Base-by-base conservation (phyloP, 53 echinoderm and acorn worm species). In the Echinometra lucunter region DNA sequence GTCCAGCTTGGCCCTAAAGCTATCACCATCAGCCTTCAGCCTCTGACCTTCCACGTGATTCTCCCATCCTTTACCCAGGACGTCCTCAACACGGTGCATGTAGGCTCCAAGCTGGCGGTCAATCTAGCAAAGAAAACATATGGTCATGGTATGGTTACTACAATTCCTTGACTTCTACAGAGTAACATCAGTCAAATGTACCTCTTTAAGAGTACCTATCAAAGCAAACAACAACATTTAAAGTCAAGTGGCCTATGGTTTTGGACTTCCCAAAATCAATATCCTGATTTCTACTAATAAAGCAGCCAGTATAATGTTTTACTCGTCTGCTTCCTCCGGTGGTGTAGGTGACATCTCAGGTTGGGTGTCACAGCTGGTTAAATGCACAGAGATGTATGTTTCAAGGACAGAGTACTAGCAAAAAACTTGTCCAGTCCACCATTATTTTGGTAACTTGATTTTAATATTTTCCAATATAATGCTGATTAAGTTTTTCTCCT, bases 61-160 rank as follows among this genome's bases (percentile, higher is more conserved):
- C 95, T 99, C 99, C 99, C 99, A 99, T 74, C 99, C 98, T 92
- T 99, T 99, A 70, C 99, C 99, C 17, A 99, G 96, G 49, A 99
- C 99, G 82, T 99, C 99, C 75, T 99, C 99, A 40, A 99, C 99
- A 88, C 99, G 96, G 88, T 98, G 97, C 99, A 99, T 99, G 99
- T 99, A 99, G 78, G 99, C 99, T 75, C 96, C 94, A 81, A 99
- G 91, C 91, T 99, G 99, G 32, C 99, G 98, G 82, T 99, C 99
- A 99, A 99, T 99, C 99, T 99, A 78, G 6, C 72, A 72, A 63
- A 63, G 11, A 70, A 78, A 18, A 63, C 63, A 63, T 21, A 0
- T 63, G 8, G 5, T 63, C 4, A 63, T 12, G 21, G 23, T 16
- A 9, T 4, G 1, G 63, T 12, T 63, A 3, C 23, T 15, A 63